Base-by-base conservation (phyloP, 2,888 invertebrate genomes). In the Pterostichus madidus region DNA sequence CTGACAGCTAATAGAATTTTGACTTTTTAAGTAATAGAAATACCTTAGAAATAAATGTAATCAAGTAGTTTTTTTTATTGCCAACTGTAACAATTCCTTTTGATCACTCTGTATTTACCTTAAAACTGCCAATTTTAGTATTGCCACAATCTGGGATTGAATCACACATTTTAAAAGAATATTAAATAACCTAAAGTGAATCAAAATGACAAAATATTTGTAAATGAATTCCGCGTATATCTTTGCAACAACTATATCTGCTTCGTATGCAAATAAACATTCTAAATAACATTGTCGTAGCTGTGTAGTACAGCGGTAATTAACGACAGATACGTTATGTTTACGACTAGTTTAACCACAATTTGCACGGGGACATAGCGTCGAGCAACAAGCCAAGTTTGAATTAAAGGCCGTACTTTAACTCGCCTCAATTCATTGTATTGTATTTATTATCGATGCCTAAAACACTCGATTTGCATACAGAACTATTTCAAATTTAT, bases 401-500 rank as follows among this genome's bases (percentile, higher is more conserved):
- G 68, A 71, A 71, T 71, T 71, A 71, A 71, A 71, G 44, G 75
- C 32, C 52, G 75, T 75, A 52, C 49, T 49, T 75, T 52, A 75
- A 52, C 49, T 49, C 31, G 52, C 32, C 39, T 49, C 64, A 79
- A 79, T 79, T 79, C 79, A 79, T 79, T 79, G 64, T 79, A 64
- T 64, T 79, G 79, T 59, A 79, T 79, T 79, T 79, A 79, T 79
- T 79, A 64, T 79, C 64, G 31, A 79, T 64, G 64, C 49, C 79
- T 49, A 79, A 64, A 49, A 75, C 24, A 5, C 11, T n/a, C 32
- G 13, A 79, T 79, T 79, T 79, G 46, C 79, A 79, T 79, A 79
- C 79, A 61, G 59, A 87, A 88, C 88, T 87, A 87, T 88, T 88
- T 87, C 86, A 86, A 87, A 88, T 87, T 88, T 88, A 88, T 86